Evolutionary conservation across 2,113 vertebrate species (phyloP).

Genomic region (Alces alces): DNA sequence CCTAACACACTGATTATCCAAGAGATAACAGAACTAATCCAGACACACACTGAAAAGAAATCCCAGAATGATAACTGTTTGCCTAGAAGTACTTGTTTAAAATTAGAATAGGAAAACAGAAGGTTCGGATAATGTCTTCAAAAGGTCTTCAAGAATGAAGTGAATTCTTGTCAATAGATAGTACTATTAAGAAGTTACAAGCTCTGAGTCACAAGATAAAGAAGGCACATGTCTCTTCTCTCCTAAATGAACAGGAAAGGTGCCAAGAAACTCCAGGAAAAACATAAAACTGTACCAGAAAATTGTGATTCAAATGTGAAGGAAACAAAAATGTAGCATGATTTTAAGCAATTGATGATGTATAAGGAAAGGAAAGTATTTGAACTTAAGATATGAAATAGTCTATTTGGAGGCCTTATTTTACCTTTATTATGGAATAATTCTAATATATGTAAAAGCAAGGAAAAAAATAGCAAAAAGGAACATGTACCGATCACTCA

Average conservation of each 20-base stretch:
- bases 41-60: not conserved
- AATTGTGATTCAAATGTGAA: not conserved
- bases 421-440: slow-evolving; percentile 27
- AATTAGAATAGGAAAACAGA: slow-evolving; percentile 23
- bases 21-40: not conserved
- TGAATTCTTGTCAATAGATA: not conserved
- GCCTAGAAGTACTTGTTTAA: not conserved
- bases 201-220: not conserved
- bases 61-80: not conserved
- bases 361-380: not conserved
- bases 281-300: not conserved
- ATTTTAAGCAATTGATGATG: not conserved
- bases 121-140: not conserved
- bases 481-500: not conserved
- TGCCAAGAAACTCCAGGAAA: slow-evolving; percentile 31
- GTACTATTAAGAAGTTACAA: not conserved
- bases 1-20: not conserved
- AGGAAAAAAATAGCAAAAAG: not conserved
- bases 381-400: not conserved
- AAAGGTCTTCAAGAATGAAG: slow-evolving; percentile 1
- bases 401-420: not conserved
- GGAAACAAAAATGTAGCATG: not conserved
- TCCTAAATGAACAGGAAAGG: not conserved
- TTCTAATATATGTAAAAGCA: not conserved
- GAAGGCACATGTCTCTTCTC: not conserved